Percentiles rank a stretch among this genome's conserved stretches.
These are phyloP conservation scores for Caloenas nicobarica DNA, from an alignment of 2,113 vertebrate species.

Conservation along the genomic window DNA sequence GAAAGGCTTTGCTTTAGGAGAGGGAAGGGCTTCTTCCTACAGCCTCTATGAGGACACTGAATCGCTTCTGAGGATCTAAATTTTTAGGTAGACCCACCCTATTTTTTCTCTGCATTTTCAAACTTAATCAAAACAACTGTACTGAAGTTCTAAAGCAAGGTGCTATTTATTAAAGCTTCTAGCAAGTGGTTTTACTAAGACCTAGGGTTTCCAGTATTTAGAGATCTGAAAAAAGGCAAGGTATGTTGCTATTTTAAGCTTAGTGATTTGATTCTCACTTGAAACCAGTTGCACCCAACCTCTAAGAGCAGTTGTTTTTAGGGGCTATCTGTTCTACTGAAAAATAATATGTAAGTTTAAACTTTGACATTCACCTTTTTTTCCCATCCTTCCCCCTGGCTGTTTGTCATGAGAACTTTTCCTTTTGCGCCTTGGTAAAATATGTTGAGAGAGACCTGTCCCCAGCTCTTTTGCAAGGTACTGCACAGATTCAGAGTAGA, in stretches of 20 bases:
- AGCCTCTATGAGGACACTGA: background rate
- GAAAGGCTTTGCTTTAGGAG: background rate
- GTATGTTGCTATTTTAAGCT: background rate
- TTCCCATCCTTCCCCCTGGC: no score
- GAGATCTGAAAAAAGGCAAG: background rate
- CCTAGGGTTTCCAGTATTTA: background rate
- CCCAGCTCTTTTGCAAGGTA: background rate
- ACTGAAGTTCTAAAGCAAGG: background rate
- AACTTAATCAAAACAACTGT: background rate
- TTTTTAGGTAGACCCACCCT: background rate
- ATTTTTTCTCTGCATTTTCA: background rate
- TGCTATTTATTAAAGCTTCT: background rate
- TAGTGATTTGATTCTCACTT: background rate
- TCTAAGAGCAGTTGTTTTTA: background rate
- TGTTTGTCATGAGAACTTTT: no score
- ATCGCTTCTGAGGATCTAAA: background rate
- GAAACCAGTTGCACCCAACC: fast-evolving
- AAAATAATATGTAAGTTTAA: background rate
- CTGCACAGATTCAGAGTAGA: background rate
- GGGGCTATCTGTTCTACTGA: background rate
- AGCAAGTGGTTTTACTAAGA: background rate
- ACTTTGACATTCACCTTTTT: background rate
- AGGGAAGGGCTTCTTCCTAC: background rate
- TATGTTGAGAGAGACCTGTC: background rate
- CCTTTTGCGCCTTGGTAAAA: background rate